These are phyloP conservation scores for Hippopotamyrus pictus DNA, from an alignment of 2,797 vertebrate genomes.

Conservation along the genomic window DNA sequence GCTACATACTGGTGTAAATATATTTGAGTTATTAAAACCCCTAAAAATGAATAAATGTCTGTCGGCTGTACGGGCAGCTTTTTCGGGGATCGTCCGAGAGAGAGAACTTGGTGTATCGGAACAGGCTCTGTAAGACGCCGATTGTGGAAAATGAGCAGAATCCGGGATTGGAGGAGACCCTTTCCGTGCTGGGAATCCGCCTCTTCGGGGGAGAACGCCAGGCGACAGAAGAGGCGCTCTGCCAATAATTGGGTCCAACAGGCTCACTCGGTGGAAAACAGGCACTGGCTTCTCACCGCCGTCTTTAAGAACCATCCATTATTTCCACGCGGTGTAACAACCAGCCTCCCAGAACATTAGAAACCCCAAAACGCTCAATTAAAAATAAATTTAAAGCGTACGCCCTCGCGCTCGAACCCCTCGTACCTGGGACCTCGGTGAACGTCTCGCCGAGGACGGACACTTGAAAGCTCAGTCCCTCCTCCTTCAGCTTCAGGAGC, in stretches of 20 bases:
- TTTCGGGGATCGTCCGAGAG: neutral
- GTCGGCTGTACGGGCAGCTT: slow-evolving; percentile 42
- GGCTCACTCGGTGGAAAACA: slow-evolving; percentile 76
- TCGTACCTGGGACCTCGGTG: slow-evolving; percentile 83
- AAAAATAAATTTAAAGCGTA: slow-evolving; percentile 14
- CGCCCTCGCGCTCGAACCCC: neutral
- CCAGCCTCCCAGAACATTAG: slow-evolving; percentile 19
- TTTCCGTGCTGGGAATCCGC: slow-evolving; percentile 64
- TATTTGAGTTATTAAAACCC: neutral
- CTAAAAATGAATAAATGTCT: slow-evolving; percentile 49
- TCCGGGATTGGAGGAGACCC: slow-evolving; percentile 59
- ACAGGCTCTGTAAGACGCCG: slow-evolving; percentile 65
- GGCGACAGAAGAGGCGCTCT: slow-evolving; percentile 72
- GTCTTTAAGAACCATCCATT: slow-evolving; percentile 70
- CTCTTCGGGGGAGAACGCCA: slow-evolving; percentile 69
- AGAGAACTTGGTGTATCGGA: slow-evolving; percentile 40
- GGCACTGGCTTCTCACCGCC: slow-evolving; percentile 70
- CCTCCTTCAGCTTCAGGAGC: slow-evolving; percentile 76
- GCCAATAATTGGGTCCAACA: slow-evolving; percentile 79
- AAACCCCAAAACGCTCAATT: slow-evolving; percentile 17
- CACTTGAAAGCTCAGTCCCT: slow-evolving; percentile 68
- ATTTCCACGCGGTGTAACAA: slow-evolving; percentile 67
- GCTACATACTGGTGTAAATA: neutral
- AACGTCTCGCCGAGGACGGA: slow-evolving; percentile 90
- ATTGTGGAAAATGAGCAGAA: slow-evolving; percentile 59